A percentile compares a stretch with the other conserved stretches of the same genome.
These are phyloP conservation scores for Nephila pilipes DNA, from an alignment of 1,140 invertebrate species.

Conservation along the genomic window DNA sequence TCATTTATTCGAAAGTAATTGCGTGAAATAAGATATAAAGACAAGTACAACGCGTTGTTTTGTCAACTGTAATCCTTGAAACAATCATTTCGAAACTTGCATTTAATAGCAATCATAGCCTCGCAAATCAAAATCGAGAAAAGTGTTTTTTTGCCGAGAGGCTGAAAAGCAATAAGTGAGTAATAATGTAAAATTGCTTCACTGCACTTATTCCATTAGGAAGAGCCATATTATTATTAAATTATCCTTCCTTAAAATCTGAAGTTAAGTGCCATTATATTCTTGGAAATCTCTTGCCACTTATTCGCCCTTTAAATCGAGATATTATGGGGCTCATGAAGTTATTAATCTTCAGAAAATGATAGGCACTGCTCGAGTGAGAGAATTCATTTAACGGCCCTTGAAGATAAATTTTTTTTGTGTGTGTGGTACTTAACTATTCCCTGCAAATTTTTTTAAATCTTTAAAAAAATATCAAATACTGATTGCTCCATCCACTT, in stretches of 20 bases:
- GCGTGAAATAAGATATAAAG: too few relatives aligned
- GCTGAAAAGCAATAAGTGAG: neutral
- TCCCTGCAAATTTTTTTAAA: neutral
- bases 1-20: too few relatives aligned
- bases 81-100: too few relatives aligned
- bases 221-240: conserved; percentile 49
- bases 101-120: too few relatives aligned
- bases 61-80: too few relatives aligned
- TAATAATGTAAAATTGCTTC: conserved; percentile 47
- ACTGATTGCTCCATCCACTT: neutral
- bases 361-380: conserved; percentile 2
- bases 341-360: conserved; percentile 52
- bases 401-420: neutral
- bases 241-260: conserved; percentile 47
- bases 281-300: neutral
- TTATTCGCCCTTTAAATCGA: conserved; percentile 40
- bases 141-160: too few relatives aligned
- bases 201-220: conserved; percentile 40
- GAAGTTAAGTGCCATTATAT: conserved; percentile 59
- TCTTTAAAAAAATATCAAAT: neutral
- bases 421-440: neutral
- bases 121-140: too few relatives aligned
- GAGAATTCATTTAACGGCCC: conserved; percentile 5
- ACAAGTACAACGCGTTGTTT: too few relatives aligned
- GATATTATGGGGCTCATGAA: conserved; percentile 44